A percentile compares a stretch with the other conserved stretches of the same genome.
Evolutionary conservation across 2,888 invertebrate species (phyloP).

Genomic region (Spodoptera exigua): DNA sequence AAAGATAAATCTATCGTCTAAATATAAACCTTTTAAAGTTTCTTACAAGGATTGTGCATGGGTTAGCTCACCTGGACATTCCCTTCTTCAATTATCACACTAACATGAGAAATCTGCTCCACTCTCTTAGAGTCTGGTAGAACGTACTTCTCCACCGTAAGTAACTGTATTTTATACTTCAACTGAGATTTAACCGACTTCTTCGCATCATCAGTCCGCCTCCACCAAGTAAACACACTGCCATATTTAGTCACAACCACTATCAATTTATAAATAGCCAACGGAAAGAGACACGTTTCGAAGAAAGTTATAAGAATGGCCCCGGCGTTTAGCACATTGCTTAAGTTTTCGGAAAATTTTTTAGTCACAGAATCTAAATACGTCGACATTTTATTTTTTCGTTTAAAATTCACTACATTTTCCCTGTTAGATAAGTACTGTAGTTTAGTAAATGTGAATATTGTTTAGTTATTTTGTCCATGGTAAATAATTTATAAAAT

Average conservation of each 20-base stretch:
- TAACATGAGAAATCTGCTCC: conserved; percentile 67
- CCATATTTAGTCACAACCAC: conserved; percentile 68
- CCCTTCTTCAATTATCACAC: conserved; percentile 64
- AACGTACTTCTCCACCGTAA: conserved; percentile 59
- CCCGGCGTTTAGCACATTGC: conserved; percentile 59
- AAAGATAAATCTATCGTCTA: too few species aligned
- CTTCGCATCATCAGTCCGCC: conserved; percentile 23
- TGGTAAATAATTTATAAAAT: conserved; percentile 8
- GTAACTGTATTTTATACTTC: conserved; percentile 68
- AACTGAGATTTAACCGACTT: conserved; percentile 54
- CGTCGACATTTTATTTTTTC: conserved; percentile 34
- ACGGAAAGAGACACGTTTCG: conserved; percentile 71
- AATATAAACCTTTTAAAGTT: too few species aligned
- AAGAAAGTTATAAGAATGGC: conserved; percentile 62
- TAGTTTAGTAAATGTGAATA: background rate
- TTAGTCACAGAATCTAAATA: conserved; percentile 31
- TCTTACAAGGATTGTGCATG: too few species aligned
- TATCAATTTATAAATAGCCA: conserved; percentile 73
- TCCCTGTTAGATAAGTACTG: too few species aligned
- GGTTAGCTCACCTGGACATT: conserved; percentile 64
- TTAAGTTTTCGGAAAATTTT: conserved; percentile 58
- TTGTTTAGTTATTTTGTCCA: background rate
- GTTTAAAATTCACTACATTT: conserved; percentile 3
- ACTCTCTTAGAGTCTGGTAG: conserved; percentile 35
- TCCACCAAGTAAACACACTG: conserved; percentile 44